Conservation (phyloP, 2,113 vertebrate species). For the Thamnophis sirtalis region DNA sequence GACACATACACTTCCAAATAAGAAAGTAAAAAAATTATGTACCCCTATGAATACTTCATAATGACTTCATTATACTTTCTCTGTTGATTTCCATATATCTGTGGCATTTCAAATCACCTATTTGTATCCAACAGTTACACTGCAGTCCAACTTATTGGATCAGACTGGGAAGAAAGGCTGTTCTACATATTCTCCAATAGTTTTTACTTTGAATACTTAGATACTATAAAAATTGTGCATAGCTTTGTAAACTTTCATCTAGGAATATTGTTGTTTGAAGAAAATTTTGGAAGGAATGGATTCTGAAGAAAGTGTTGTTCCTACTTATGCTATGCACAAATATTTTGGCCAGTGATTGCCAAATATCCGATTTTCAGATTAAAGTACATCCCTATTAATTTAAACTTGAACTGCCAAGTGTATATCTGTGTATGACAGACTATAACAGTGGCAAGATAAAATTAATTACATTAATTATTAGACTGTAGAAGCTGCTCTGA, state of each 20-base stretch:
- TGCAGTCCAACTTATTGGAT: background rate
- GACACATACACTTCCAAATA: background rate
- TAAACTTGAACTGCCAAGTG: background rate
- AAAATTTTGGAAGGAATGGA: background rate
- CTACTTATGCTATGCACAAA: no score
- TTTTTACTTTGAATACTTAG: background rate
- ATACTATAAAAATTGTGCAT: background rate
- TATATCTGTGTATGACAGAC: background rate
- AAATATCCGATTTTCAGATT: background rate
- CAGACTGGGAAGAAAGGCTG: background rate
- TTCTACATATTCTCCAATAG: background rate
- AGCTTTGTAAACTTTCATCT: background rate
- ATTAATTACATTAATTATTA: slow-evolving; percentile 2
- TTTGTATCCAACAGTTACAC: background rate
- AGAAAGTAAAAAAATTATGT: background rate
- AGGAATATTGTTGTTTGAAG: background rate
- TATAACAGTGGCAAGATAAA: background rate
- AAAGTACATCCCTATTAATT: background rate
- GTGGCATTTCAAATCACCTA: background rate
- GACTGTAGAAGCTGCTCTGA: background rate
- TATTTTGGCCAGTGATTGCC: background rate
- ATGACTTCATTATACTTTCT: background rate
- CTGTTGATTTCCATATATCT: background rate
- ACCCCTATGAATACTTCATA: background rate
- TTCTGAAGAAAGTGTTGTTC: no score